Conservation (phyloP, 2,797 vertebrate genomes). For the Natrix natrix region DNA sequence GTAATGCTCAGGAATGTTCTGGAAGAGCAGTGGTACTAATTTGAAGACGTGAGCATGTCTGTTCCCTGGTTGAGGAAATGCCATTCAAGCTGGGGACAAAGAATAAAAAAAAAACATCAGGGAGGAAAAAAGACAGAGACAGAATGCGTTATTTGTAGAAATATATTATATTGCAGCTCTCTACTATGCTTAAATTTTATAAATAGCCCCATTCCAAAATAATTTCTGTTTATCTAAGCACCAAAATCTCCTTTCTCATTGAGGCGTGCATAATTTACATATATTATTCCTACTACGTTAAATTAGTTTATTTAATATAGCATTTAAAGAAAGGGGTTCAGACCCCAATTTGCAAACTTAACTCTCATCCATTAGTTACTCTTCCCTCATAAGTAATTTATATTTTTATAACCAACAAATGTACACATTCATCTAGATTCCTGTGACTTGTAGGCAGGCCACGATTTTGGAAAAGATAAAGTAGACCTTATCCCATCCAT, state of each 20-base stretch:
- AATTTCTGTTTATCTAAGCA: neutral
- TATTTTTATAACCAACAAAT: neutral
- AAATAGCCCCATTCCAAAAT: neutral
- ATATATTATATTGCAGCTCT: neutral
- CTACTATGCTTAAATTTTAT: neutral
- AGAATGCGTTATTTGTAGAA: neutral
- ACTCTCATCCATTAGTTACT: neutral
- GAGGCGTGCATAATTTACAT: neutral
- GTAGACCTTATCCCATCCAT: neutral
- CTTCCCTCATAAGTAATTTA: neutral
- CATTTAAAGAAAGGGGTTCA: neutral
- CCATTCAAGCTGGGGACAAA: neutral
- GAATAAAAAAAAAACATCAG: neutral
- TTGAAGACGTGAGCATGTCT: neutral
- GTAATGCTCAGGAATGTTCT: neutral
- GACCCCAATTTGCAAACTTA: neutral
- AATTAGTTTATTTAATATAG: neutral
- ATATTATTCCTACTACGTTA: neutral
- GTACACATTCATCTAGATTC: neutral
- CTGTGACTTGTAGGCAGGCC: neutral
- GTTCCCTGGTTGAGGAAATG: neutral
- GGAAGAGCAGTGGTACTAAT: neutral
- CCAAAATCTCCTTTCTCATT: neutral
- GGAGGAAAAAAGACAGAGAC: neutral
- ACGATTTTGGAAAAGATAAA: conserved; percentile 1